Base-by-base conservation (phyloP, 2,113 vertebrate species). In the Serinus canaria region DNA sequence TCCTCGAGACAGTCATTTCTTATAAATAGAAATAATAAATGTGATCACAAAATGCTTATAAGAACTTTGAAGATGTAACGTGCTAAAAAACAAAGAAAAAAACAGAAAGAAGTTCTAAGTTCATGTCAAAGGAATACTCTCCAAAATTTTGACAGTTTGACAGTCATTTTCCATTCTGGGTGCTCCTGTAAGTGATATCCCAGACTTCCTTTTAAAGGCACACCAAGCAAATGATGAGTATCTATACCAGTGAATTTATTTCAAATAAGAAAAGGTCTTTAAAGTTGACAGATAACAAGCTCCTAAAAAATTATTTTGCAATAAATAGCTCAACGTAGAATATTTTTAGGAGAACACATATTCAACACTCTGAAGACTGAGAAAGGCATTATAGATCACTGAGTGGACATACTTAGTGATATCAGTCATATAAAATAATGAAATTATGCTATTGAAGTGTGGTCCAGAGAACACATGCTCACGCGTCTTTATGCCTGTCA, bases 1-100 rank as follows among this genome's bases (percentile, higher is more conserved):
- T 50, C 47, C 41, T 85, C 0, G 0, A 93, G 75, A 76, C 46
- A 69, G 92, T 64, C 0, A 0, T 22, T 85, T 64, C 72, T 95
- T 69, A 94, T 87, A 91, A 95, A 92, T 60, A 92, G 69, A 89
- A 94, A 82, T 82, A 82, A 79, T 76, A 90, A 95, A 94, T 58
- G 9, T 64, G 58, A 92, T 92, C 63, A 84, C 53, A 83, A 94
- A 95, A 84, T 76, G 11, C 39, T 92, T 91, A 68, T 75, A 82
- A 84, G 17, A 28, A 56, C 83, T 95, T 89, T 82, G 69, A 94
- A 95, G 91, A 81, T 64, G 24, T 68, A 73, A 92, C 67, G 56
- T 60, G 41, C 27, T 75, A 72, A 72, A 89, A 92, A 83, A 41
- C n/a, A 52, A 92, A 90, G 15, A 5, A 68, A 88, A 93, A 93